A percentile compares a stretch with the other conserved stretches of the same genome.
phyloP scores from a whole-genome alignment of 2,797 vertebrate species.

The Urosaurus nigricauda region DNA sequence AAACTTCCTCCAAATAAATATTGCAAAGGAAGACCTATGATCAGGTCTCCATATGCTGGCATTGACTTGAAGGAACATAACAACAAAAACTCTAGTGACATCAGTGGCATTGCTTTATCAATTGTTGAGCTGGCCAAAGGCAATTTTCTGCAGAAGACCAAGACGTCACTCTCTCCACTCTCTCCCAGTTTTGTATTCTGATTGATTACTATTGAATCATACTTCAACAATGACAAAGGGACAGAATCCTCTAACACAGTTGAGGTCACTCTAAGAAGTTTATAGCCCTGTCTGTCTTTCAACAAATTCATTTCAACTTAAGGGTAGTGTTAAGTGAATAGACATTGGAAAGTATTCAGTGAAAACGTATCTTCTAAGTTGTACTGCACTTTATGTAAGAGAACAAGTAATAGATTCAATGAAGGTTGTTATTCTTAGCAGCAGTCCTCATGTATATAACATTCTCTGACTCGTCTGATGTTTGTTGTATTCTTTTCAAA shows the following conservation, averaged over 20 bases:
- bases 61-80: no score
- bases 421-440: background rate
- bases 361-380: background rate
- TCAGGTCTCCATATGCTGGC: no score
- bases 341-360: background rate
- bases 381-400: background rate
- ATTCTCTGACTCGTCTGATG: background rate
- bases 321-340: background rate
- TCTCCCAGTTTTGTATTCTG: background rate
- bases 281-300: background rate
- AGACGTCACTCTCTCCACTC: background rate
- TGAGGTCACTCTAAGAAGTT: background rate
- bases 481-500: background rate
- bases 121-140: background rate
- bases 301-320: background rate
- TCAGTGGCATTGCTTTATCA: background rate
- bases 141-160: background rate
- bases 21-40: no score
- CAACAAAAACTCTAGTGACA: background rate
- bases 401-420: background rate
- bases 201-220: background rate
- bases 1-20: no score
- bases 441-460: background rate
- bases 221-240: background rate
- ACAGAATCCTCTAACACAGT: background rate